Conservation (phyloP, 2,888 invertebrate genomes). For the Sminthurides aquaticus region DNA sequence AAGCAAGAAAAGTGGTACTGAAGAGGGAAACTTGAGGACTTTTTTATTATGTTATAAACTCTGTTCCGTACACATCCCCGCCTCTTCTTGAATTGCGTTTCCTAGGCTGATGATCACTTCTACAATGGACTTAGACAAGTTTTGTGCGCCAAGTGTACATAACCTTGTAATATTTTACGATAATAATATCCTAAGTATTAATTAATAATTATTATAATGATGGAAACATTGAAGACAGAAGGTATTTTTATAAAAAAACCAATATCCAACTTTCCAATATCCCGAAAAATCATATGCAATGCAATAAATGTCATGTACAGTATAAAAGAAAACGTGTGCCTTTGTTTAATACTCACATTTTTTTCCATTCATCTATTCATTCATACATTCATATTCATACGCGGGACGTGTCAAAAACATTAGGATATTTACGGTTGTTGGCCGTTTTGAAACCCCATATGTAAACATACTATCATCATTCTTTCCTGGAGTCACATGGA, state of each 20-base stretch:
- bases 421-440: too few species aligned
- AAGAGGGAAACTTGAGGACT: background rate
- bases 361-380: slow-evolving; percentile 1
- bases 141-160: slow-evolving; percentile 23
- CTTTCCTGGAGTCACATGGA: too few species aligned
- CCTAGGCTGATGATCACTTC: background rate
- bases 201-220: background rate
- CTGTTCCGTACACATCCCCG: too few species aligned
- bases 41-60: background rate
- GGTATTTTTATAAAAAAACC: slow-evolving; percentile 26
- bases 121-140: slow-evolving; percentile 14
- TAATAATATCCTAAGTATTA: slow-evolving; percentile 16
- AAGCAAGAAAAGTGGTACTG: background rate
- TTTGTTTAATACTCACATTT: slow-evolving; percentile 1
- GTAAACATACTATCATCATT: too few species aligned
- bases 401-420: too few species aligned
- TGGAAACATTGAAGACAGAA: slow-evolving; percentile 19
- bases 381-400: slow-evolving; percentile 8
- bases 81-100: background rate
- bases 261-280: slow-evolving; percentile 1
- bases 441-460: too few species aligned
- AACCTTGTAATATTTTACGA: slow-evolving; percentile 26
- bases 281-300: slow-evolving; percentile 26
- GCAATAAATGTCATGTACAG: slow-evolving; percentile 25
- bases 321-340: background rate